Conservation (phyloP, 2,888 invertebrate species). For the Xestia xanthographa region DNA sequence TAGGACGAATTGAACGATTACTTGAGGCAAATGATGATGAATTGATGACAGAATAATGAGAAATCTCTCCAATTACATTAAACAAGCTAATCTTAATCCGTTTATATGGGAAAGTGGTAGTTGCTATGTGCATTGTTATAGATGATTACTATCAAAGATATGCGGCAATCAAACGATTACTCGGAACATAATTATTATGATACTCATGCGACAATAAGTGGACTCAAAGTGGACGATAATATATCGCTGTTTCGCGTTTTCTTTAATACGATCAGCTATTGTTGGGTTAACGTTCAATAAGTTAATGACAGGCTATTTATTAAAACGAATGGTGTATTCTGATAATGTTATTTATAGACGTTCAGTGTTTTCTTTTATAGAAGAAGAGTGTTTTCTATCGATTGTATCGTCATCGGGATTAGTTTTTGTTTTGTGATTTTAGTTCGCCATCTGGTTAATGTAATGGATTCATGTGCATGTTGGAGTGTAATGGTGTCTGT, state of each 20-base stretch:
- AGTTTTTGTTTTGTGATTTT: not conserved
- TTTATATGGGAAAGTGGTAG: conserved; percentile 37
- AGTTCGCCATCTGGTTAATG: not conserved
- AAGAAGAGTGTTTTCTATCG: not conserved
- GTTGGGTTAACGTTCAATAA: conserved; percentile 45
- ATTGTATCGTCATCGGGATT: not conserved
- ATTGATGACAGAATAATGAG: not conserved
- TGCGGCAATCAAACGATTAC: conserved; percentile 30
- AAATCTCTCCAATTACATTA: conserved; percentile 4
- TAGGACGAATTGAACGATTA: not conserved
- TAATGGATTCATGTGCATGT: not conserved
- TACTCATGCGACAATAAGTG: conserved; percentile 16
- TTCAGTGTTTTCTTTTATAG: not conserved
- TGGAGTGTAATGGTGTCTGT: not conserved
- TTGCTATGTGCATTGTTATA: conserved; percentile 45
- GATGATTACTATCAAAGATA: conserved; percentile 8
- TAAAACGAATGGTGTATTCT: conserved; percentile 1
- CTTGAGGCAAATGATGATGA: no score
- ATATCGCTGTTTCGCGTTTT: conserved; percentile 59
- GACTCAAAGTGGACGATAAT: conserved; percentile 38
- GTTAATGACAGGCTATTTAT: conserved; percentile 20
- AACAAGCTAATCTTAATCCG: conserved; percentile 34
- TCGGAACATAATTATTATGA: conserved; percentile 39
- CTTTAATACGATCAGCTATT: conserved; percentile 47
- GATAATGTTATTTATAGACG: not conserved